Evolutionary conservation across 2,113 vertebrate species (phyloP).

Genomic region (Hyla sarda): DNA sequence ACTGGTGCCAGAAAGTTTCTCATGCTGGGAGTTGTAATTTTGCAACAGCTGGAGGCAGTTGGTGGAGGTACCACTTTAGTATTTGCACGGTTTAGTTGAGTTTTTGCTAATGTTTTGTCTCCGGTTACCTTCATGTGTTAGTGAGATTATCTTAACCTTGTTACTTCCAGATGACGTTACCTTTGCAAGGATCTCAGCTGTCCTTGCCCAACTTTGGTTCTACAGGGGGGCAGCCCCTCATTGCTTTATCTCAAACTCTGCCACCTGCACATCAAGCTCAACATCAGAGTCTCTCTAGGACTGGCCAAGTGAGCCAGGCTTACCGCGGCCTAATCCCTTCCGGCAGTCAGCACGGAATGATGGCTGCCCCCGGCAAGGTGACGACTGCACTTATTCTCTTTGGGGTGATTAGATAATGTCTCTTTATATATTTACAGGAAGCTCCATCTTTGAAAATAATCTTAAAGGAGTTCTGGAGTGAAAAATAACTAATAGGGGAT

Average conservation of each 20-base stretch:
- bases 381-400: slow-evolving; percentile 17
- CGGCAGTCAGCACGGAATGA: slow-evolving; percentile 89
- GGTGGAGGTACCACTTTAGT: no score
- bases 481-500: no score
- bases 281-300: slow-evolving; percentile 85
- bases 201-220: slow-evolving; percentile 93
- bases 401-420: neutral
- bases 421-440: neutral
- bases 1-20: no score
- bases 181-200: slow-evolving; percentile 90
- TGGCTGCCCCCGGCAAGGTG: slow-evolving; percentile 91
- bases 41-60: no score
- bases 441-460: neutral
- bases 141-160: slow-evolving; percentile 7
- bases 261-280: slow-evolving; percentile 88
- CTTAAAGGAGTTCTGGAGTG: no score
- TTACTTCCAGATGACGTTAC: slow-evolving; percentile 84
- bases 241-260: slow-evolving; percentile 88
- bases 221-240: slow-evolving; percentile 88
- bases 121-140: neutral
- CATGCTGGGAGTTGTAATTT: no score
- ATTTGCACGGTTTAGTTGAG: neutral
- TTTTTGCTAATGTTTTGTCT: neutral
- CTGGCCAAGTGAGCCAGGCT: slow-evolving; percentile 85
- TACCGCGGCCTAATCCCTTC: slow-evolving; percentile 90